Evolutionary conservation across 2,888 invertebrate genomes (phyloP).

Genomic region (Synergus laeviventris): DNA sequence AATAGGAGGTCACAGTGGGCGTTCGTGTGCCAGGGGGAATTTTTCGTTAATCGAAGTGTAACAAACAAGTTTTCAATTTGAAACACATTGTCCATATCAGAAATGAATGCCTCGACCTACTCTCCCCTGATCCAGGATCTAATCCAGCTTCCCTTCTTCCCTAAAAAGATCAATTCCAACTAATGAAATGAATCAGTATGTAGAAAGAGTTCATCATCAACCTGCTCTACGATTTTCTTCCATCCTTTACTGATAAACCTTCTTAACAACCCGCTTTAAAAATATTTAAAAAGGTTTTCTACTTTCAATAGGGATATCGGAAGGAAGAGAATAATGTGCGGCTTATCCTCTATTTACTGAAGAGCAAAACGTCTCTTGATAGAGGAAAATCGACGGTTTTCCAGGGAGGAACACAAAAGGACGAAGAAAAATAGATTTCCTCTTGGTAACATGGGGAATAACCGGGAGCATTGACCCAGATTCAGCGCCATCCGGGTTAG

Average conservation of each 20-base stretch:
- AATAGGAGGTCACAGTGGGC: slow-evolving; percentile 45
- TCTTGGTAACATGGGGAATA: slow-evolving; percentile 46
- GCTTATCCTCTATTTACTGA: background rate
- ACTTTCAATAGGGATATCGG: background rate
- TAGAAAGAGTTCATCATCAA: background rate
- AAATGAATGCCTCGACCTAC: slow-evolving; percentile 7
- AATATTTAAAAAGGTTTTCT: background rate
- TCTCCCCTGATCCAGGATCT: slow-evolving; percentile 8
- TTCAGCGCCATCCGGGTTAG: slow-evolving; percentile 66
- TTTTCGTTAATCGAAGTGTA: slow-evolving; percentile 30
- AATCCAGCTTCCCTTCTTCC: background rate
- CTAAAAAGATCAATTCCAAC: background rate
- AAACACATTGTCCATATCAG: slow-evolving; percentile 9
- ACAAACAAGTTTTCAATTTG: slow-evolving; percentile 6
- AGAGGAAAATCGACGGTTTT: background rate
- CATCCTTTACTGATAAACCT: background rate
- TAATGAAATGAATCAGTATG: background rate
- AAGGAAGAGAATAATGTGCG: background rate
- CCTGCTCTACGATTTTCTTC: background rate
- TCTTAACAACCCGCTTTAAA: background rate
- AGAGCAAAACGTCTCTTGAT: background rate
- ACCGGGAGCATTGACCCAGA: slow-evolving; percentile 69
- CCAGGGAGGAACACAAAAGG: background rate
- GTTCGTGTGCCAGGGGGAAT: slow-evolving; percentile 31
- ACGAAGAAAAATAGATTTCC: slow-evolving; percentile 10